Percentiles rank a stretch among this genome's conserved stretches.
Evolutionary conservation across 2,113 vertebrate genomes (phyloP).

Genomic region (Dicerorhinus sumatrensis): DNA sequence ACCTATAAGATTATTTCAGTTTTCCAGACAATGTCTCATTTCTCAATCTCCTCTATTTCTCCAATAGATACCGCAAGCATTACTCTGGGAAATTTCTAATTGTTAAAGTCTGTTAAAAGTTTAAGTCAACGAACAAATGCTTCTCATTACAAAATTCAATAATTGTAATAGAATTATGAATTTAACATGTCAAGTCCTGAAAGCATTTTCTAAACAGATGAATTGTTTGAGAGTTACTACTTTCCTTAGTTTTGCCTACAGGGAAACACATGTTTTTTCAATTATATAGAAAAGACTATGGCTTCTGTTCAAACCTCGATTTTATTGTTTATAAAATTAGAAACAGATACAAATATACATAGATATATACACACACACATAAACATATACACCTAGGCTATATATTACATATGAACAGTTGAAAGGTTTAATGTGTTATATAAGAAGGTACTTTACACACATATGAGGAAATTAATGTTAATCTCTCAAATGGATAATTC

Average conservation of each 20-base stretch:
- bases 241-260: slow-evolving; percentile 67
- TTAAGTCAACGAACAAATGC: slow-evolving; percentile 77
- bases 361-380: slow-evolving; percentile 51
- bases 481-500: slow-evolving; percentile 45
- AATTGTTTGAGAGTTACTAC: slow-evolving; percentile 67
- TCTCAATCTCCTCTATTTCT: neutral
- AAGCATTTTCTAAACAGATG: slow-evolving; percentile 78
- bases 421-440: slow-evolving; percentile 70
- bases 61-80: neutral
- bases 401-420: slow-evolving; percentile 58
- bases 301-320: slow-evolving; percentile 80
- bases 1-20: slow-evolving; percentile 2
- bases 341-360: slow-evolving; percentile 77
- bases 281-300: slow-evolving; percentile 79
- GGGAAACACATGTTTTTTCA: slow-evolving; percentile 75
- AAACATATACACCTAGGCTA: slow-evolving; percentile 37
- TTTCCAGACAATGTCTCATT: slow-evolving; percentile 54
- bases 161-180: slow-evolving; percentile 80
- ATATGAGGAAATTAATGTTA: slow-evolving; percentile 50
- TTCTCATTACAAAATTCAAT: slow-evolving; percentile 78
- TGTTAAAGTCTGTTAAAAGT: slow-evolving; percentile 69
- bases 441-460: slow-evolving; percentile 55
- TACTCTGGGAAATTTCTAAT: slow-evolving; percentile 70
- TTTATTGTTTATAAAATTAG: slow-evolving; percentile 85
- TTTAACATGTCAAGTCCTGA: slow-evolving; percentile 74